phyloP scores from a whole-genome alignment of 2,113 vertebrate genomes.

The Chloroceryle aenea region DNA sequence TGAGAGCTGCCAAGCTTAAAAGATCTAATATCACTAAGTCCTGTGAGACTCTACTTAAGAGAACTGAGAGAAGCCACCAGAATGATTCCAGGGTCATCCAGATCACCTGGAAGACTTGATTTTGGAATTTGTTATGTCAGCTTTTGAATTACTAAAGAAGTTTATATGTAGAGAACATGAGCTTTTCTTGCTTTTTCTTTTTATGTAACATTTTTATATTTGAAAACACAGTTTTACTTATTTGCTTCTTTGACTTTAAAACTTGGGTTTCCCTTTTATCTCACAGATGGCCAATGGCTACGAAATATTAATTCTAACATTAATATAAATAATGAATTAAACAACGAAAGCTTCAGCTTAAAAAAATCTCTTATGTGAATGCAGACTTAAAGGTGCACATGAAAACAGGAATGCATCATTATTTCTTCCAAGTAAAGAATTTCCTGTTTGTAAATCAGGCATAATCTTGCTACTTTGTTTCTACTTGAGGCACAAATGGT shows the following conservation, averaged over 20 bases:
- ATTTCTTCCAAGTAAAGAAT: not conserved
- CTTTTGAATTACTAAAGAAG: slow-evolving; percentile 2
- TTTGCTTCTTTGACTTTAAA: slow-evolving; percentile 3
- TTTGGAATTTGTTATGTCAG: not conserved
- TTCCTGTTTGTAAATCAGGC: not conserved
- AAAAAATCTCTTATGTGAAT: not conserved
- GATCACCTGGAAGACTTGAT: not conserved
- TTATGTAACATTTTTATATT: not conserved
- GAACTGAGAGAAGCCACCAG: not conserved
- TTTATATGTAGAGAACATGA: not conserved
- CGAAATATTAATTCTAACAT: slow-evolving; percentile 48
- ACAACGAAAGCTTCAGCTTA: not conserved
- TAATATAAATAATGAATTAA: slow-evolving; percentile 65
- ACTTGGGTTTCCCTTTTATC: slow-evolving; percentile 2
- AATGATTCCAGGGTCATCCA: not conserved
- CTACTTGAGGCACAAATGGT: slow-evolving; percentile 16
- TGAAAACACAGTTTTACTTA: not conserved
- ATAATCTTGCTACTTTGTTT: slow-evolving; percentile 27
- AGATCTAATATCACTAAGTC: not conserved
- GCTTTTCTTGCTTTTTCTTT: not conserved
- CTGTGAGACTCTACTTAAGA: not conserved
- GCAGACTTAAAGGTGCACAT: not conserved
- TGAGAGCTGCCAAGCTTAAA: not conserved
- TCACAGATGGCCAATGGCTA: not conserved
- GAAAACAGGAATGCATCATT: not conserved